Conservation (phyloP, 2,888 invertebrate genomes). For the Ormyrus pomaceus region DNA sequence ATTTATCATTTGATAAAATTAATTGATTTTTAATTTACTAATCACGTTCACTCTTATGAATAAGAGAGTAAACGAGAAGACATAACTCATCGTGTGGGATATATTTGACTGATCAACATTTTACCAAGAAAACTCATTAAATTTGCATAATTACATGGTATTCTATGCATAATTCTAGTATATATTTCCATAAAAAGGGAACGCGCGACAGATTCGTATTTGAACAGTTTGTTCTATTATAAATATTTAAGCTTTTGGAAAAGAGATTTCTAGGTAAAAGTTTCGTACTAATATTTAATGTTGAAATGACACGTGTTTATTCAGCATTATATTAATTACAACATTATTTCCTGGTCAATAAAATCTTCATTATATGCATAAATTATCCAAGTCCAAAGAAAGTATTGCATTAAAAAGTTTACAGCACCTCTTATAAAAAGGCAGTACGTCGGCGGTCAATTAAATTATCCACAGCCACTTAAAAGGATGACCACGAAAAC, state of each 20-base stretch:
- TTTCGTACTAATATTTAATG: neutral
- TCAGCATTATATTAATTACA: neutral
- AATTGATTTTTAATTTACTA: too few relatives aligned
- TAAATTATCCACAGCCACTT: neutral
- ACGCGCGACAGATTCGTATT: neutral
- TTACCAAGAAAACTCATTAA: neutral
- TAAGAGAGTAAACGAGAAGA: too few relatives aligned
- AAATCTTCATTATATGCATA: too few relatives aligned
- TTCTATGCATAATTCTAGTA: neutral
- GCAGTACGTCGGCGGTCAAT: neutral
- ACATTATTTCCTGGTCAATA: neutral
- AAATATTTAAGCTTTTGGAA: slow-evolving; percentile 5
- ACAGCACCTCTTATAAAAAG: neutral
- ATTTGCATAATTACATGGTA: neutral
- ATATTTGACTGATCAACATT: neutral
- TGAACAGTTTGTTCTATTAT: slow-evolving; percentile 19
- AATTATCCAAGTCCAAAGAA: neutral
- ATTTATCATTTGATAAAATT: too few relatives aligned
- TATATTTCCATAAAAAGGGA: too few relatives aligned
- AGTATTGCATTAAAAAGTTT: neutral
- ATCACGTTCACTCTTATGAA: too few relatives aligned
- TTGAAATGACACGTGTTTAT: too few relatives aligned
- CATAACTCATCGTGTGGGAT: too few relatives aligned
- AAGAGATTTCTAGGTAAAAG: slow-evolving; percentile 5
- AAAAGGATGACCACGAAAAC: neutral